Evolutionary conservation across 2,113 vertebrate genomes (phyloP).

Genomic region (Otus sunia): DNA sequence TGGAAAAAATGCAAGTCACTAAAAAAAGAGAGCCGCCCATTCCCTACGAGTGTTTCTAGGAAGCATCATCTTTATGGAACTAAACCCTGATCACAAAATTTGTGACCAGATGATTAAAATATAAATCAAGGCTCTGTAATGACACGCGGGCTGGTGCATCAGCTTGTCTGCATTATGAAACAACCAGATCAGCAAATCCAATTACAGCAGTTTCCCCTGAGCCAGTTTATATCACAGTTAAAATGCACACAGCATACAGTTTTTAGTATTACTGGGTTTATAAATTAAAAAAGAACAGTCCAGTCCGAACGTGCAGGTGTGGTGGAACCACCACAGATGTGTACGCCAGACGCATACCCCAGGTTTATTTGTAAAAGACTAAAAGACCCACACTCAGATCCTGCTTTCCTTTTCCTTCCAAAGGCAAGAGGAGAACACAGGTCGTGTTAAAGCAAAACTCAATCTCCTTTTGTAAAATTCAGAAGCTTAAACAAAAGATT

Average conservation of each 20-base stretch:
- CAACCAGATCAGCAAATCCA: neutral
- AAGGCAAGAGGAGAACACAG: neutral
- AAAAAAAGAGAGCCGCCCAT: neutral
- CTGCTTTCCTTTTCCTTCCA: neutral
- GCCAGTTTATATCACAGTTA: accelerated
- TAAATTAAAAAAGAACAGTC: neutral
- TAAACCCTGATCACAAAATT: neutral
- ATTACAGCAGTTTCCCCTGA: accelerated
- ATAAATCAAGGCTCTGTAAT: neutral
- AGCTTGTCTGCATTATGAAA: accelerated
- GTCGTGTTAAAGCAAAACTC: accelerated
- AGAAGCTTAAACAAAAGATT: neutral
- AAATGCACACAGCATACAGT: accelerated
- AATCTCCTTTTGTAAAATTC: neutral
- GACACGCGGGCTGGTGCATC: neutral
- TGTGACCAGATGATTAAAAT: neutral
- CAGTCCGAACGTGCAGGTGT: accelerated
- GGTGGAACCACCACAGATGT: accelerated
- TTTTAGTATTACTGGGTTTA: accelerated
- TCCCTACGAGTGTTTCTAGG: neutral
- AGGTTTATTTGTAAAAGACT: accelerated
- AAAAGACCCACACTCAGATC: neutral
- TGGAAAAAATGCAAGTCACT: neutral
- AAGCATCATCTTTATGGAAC: accelerated
- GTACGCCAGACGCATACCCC: accelerated